These are phyloP conservation scores for Nanorana parkeri DNA, from an alignment of 2,113 vertebrate species.

Conservation along the genomic window DNA sequence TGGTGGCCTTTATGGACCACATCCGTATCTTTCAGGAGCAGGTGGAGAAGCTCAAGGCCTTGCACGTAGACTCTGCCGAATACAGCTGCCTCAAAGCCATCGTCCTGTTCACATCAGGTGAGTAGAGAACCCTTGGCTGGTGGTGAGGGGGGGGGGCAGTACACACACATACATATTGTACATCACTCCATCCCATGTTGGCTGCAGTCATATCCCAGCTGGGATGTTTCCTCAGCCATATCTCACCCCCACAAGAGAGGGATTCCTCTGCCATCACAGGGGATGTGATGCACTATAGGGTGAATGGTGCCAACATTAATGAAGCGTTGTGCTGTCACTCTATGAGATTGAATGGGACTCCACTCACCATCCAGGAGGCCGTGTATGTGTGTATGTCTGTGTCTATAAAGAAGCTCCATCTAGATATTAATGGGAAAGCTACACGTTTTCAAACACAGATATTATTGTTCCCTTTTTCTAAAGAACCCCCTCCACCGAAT, in stretches of 20 bases:
- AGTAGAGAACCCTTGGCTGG: conserved; percentile 61
- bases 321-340: conserved; percentile 36
- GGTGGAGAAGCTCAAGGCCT: conserved; percentile 98
- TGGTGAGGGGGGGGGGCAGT: not conserved
- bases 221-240: conserved; percentile 11
- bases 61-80: conserved; percentile 97
- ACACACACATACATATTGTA: conserved; percentile 11
- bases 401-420: not conserved
- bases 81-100: conserved; percentile 99
- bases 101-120: conserved; percentile 98
- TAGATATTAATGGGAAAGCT: not conserved
- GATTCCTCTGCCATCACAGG: conserved; percentile 37
- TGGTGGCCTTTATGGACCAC: conserved; percentile 99
- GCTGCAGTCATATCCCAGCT: conserved; percentile 16
- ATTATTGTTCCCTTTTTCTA: not conserved
- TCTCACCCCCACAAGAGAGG: not conserved
- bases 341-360: conserved; percentile 7
- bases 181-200: not conserved
- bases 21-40: conserved; percentile 99
- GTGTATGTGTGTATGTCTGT: not conserved
- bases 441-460: not conserved
- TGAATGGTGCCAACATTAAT: conserved; percentile 34
- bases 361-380: not conserved
- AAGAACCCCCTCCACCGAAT: not conserved
- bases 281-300: conserved; percentile 24